Evolutionary conservation across 2,113 vertebrate genomes (phyloP).

Genomic region (Uria aalge): DNA sequence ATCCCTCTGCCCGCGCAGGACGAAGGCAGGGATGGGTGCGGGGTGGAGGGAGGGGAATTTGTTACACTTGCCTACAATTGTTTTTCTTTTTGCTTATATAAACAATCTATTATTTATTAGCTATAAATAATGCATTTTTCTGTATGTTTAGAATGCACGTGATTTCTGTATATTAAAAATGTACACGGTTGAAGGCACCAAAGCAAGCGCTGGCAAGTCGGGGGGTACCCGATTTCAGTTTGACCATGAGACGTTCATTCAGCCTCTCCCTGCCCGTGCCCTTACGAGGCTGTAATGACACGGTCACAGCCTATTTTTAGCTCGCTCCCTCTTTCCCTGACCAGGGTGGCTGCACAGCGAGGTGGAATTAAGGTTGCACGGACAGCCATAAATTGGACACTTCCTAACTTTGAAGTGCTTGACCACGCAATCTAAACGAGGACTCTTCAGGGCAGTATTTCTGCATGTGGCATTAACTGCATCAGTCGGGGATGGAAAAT

Average conservation of each 20-base stretch:
- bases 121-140: conserved; percentile 69
- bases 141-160: conserved; percentile 68
- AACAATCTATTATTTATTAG: conserved; percentile 70
- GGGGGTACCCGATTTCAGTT: background rate
- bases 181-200: conserved; percentile 52
- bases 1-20: background rate
- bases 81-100: conserved; percentile 65
- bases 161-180: conserved; percentile 65
- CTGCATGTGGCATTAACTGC: background rate
- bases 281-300: background rate
- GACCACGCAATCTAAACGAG: background rate
- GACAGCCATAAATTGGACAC: conserved; percentile 40
- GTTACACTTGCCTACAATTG: conserved; percentile 62
- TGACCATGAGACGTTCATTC: background rate
- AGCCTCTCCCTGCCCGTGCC: background rate
- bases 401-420: conserved; percentile 56
- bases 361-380: conserved; percentile 42
- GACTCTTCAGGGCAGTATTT: conserved; percentile 40
- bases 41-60: conserved; percentile 27
- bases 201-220: background rate
- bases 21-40: background rate
- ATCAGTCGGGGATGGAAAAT: background rate
- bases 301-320: conserved; percentile 51
- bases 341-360: background rate
- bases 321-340: background rate